Percentiles rank a stretch among this genome's conserved stretches.
These are phyloP conservation scores for Euborellia annulipes DNA, from an alignment of 1,140 invertebrate species.

Conservation along the genomic window DNA sequence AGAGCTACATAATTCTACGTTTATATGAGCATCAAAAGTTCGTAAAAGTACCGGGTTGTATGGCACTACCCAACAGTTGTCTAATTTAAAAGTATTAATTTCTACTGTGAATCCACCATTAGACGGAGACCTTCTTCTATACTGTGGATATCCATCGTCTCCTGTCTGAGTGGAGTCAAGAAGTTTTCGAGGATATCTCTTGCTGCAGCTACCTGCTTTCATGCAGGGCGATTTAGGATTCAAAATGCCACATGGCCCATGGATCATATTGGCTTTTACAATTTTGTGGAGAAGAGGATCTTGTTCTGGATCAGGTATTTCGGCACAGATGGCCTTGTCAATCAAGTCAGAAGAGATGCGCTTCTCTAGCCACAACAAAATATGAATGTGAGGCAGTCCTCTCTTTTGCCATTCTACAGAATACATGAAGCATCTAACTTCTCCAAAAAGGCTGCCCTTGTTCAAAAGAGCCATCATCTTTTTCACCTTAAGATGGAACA, in stretches of 20 bases:
- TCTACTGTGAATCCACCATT: slow-evolving; percentile 11
- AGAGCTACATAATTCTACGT: slow-evolving; percentile 25
- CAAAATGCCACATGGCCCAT: slow-evolving; percentile 33
- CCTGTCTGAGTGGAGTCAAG: slow-evolving; percentile 22
- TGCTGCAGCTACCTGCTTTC: too few species aligned
- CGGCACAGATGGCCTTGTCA: slow-evolving; percentile 12
- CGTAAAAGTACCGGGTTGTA: slow-evolving; percentile 22
- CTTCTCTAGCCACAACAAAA: slow-evolving; percentile 22
- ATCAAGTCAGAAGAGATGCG: slow-evolving; percentile 15
- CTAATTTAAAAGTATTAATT: slow-evolving; percentile 16
- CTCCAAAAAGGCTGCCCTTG: slow-evolving; percentile 22
- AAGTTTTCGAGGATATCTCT: slow-evolving; percentile 25
- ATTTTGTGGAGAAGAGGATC: slow-evolving; percentile 10
- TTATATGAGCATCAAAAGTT: slow-evolving; percentile 23
- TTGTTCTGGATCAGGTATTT: slow-evolving; percentile 9
- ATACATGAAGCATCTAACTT: slow-evolving; percentile 22
- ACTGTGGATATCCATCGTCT: slow-evolving; percentile 24
- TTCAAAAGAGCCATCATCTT: slow-evolving; percentile 28
- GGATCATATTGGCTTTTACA: slow-evolving; percentile 22
- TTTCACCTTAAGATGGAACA: slow-evolving; percentile 29
- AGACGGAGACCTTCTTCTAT: slow-evolving; percentile 17
- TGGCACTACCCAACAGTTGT: slow-evolving; percentile 26
- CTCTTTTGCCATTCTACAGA: slow-evolving; percentile 34
- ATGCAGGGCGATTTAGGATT: slow-evolving; percentile 31
- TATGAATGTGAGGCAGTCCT: slow-evolving; percentile 31